These are phyloP conservation scores for Mythimna vitellina DNA, from an alignment of 2,888 invertebrate species.

Conservation along the genomic window DNA sequence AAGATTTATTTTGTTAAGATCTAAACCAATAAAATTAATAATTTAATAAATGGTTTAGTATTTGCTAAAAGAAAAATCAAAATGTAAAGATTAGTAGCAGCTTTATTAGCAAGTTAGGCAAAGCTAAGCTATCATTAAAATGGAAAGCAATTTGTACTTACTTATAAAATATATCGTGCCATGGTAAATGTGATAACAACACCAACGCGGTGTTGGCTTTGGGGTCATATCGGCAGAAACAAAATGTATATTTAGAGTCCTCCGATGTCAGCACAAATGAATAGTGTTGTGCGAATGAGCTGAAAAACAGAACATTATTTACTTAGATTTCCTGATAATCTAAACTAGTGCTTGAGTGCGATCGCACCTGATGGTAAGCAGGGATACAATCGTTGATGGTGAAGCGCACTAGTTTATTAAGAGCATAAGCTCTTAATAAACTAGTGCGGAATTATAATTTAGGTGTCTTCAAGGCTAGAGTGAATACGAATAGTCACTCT, in stretches of 20 bases:
- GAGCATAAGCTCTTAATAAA: too few species aligned
- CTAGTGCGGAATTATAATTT: too few species aligned
- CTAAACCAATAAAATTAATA: neutral
- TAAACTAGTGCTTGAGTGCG: too few species aligned
- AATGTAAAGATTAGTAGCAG: slow-evolving; percentile 1
- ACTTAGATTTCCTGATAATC: neutral
- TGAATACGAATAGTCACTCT: too few species aligned
- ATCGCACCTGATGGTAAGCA: too few species aligned
- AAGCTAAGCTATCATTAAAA: slow-evolving; percentile 15
- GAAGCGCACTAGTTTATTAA: too few species aligned
- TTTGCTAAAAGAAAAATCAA: neutral
- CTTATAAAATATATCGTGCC: slow-evolving; percentile 99
- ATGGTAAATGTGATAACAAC: slow-evolving; percentile 97
- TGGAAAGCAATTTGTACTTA: slow-evolving; percentile 81
- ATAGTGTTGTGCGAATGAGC: slow-evolving; percentile 97
- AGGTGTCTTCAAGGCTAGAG: too few species aligned
- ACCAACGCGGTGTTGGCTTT: slow-evolving; percentile 96
- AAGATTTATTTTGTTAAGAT: neutral
- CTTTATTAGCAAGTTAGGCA: neutral
- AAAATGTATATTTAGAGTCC: slow-evolving; percentile 99
- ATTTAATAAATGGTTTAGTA: neutral
- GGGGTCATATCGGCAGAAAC: slow-evolving; percentile 98
- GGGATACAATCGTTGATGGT: too few species aligned
- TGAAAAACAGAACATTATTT: slow-evolving; percentile 83
- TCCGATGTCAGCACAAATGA: slow-evolving; percentile 98